Base-by-base conservation (phyloP, 2,888 invertebrate species). In the Asteroscopus sphinx region DNA sequence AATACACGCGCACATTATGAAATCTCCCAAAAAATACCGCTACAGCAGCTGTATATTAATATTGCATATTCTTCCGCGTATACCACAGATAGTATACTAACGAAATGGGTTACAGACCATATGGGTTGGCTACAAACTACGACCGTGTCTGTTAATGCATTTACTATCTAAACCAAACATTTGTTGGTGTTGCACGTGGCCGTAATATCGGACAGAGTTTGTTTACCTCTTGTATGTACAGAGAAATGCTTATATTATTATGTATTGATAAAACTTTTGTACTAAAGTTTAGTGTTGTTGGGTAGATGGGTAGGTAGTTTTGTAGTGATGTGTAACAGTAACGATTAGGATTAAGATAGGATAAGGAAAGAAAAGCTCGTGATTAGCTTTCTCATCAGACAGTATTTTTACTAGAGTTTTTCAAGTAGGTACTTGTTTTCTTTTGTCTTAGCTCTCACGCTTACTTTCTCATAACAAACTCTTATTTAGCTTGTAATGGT, bases 191-290 rank as follows among this genome's bases (percentile, higher is more conserved):
- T 75, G 65, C 73, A 73, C 73, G 73, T 73, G 73, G 61, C 44
- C 26, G 36, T 75, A 59, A 75, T 59, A 73, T 73, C 73, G 17
- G 51, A 1, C 11, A 28, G 67, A 74, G 73, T 75, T 73, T 73
- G 46, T 76, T 72, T 72, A 72, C 75, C 75, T 73, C 63, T 58
- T 4, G 17, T 54, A 42, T 37, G 25, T 33, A 48, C 11, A 33
- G n/a, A 16, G 8, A 11, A 15, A 13, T 45, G n/a, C n/a, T 26
- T 48, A n/a, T 0, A 25, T 32, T 12, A 28, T 37, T 48, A 17
- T 36, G 41, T 40, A 52, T 53, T 63, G 65, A 69, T 65, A 63
- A 65, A 68, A 68, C 44, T 35, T 47, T 61, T 55, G 45, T 28
- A 63, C 41, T 30, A 47, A 33, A 13, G 13, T 45, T 28, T 13